Base-by-base conservation (phyloP, 2,888 invertebrate species). In the Myopa testacea region DNA sequence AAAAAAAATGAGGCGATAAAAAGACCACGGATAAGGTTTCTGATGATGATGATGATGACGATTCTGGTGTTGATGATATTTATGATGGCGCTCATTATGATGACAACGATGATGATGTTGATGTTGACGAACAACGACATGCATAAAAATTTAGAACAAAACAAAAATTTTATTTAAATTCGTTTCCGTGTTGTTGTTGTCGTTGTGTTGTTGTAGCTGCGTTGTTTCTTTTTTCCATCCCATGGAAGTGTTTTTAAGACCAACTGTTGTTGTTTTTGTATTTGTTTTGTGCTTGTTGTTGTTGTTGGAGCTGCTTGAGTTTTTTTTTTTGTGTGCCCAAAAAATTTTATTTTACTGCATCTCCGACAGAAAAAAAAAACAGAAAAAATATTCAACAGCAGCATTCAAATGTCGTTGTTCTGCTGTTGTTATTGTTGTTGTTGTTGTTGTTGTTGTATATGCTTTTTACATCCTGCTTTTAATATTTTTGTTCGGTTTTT, bases 111-210 rank as follows among this genome's bases (percentile, higher is more conserved):
- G 45, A 26, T 45, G 45, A 10, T 45, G 26, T 26, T 10, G 45
- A 45, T 3, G 6, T 8, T 45, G 45, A 45, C 10, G 45, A 19
- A n/a, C 19, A 52, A 70, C 45, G 52, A 52, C 14, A 52, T n/a
- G 52, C 26, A 26, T 3, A 45, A 3, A 55, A 55, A 71, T 58
- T 71, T 71, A 58, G 71, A 55, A 58, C 58, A 71, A 58, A 71
- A 58, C 71, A 58, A 58, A 71, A 71, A 58, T n/a, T 58, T 58
- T 58, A 26, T 62, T 38, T 50, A 71, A 71, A 45, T 58, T 71
- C 71, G 45, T 45, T 45, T 45, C 45, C 45, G 26, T 26, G 63
- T 63, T 63, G 14, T 63, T 63, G 34, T 63, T 12, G 37, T 34
- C 4, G 19, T 10, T 63, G n/a, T 14, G 19, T 63, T 62, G 34